Conservation (phyloP, 2,113 vertebrate genomes). For the Condylura cristata region DNA sequence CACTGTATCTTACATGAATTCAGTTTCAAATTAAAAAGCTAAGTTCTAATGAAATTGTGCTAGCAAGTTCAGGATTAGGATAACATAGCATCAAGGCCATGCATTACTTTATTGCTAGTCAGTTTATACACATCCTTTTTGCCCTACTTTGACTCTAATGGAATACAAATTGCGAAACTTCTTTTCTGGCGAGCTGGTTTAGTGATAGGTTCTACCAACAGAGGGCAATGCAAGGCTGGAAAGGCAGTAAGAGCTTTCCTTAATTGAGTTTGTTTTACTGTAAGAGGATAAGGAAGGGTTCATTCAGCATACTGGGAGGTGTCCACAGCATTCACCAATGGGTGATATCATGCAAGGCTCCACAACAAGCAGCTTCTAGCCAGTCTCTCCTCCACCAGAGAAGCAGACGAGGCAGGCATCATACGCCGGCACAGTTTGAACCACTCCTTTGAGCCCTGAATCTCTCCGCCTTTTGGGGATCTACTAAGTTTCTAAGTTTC, state of each 20-base stretch:
- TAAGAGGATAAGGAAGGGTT: background rate
- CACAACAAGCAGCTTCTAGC: background rate
- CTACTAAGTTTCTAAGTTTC: background rate
- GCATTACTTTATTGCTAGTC: conserved; percentile 16
- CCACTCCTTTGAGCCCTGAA: background rate
- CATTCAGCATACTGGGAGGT: background rate
- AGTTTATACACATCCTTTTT: background rate
- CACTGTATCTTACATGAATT: conserved; percentile 34
- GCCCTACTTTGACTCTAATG: background rate
- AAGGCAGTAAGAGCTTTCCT: background rate
- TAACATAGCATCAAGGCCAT: background rate
- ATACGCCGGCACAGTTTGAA: background rate
- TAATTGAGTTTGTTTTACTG: background rate
- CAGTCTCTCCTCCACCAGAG: background rate
- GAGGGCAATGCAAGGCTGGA: background rate
- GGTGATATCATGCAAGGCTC: background rate
- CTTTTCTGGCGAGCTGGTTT: conserved; percentile 4
- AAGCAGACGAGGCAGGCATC: background rate
- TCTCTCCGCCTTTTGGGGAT: background rate
- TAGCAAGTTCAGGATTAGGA: background rate
- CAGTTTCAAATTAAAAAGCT: conserved; percentile 32
- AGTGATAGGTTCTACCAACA: conserved; percentile 5
- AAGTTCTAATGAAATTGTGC: background rate
- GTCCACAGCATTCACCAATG: background rate
- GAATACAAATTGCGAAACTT: background rate